Percentiles rank a stretch among this genome's conserved stretches.
Evolutionary conservation across 2,113 vertebrate species (phyloP).

Genomic region (Rhea americana): DNA sequence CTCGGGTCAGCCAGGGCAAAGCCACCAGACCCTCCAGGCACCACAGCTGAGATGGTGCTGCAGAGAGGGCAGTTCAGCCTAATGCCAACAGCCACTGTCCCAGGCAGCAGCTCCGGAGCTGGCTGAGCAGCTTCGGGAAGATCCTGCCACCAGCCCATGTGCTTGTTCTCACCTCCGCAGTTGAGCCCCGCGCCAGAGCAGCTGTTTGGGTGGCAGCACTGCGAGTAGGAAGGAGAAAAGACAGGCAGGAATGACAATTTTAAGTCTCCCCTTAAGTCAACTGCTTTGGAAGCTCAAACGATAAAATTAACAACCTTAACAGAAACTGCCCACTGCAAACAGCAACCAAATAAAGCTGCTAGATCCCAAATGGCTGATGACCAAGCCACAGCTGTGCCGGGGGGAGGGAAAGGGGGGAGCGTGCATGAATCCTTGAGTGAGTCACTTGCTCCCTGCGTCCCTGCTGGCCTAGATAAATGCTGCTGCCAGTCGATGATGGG

Average conservation of each 20-base stretch:
- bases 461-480: conserved; percentile 61
- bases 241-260: conserved; percentile 20
- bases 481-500: conserved; percentile 35
- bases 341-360: conserved; percentile 62
- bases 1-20: neutral
- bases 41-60: neutral
- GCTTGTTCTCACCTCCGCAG: conserved; percentile 59
- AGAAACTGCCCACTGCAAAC: conserved; percentile 52
- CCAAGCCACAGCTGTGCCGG: conserved; percentile 43
- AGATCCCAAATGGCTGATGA: conserved; percentile 63
- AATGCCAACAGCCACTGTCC: neutral
- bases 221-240: neutral
- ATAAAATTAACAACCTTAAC: conserved; percentile 56
- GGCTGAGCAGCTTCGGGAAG: conserved; percentile 8
- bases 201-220: conserved; percentile 40
- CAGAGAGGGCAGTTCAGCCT: neutral
- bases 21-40: neutral
- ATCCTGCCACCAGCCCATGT: conserved; percentile 24
- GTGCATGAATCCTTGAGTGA: conserved; percentile 17
- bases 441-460: conserved; percentile 60
- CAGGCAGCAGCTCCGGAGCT: neutral
- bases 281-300: neutral
- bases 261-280: conserved; percentile 5
- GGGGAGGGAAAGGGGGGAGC: neutral
- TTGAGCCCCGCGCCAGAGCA: conserved; percentile 4